Conservation (phyloP, 2,797 vertebrate species). For the Pyrocephalus nanus region DNA sequence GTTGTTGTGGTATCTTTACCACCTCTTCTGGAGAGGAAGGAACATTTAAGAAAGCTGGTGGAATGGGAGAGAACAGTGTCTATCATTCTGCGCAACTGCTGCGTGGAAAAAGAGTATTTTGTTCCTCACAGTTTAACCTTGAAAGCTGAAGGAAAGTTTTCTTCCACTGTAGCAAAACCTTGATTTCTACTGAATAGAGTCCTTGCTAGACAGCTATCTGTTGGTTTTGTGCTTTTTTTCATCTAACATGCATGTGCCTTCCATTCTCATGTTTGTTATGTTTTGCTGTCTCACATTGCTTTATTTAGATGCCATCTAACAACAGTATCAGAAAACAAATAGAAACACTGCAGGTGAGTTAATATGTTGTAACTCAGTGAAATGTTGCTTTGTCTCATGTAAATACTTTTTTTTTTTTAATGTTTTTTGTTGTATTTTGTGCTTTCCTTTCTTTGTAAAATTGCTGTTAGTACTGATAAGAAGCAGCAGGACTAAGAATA, state of each 20-base stretch:
- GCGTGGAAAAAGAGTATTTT: background rate
- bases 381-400: conserved; percentile 67
- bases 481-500: background rate
- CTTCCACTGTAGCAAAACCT: background rate
- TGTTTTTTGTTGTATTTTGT: conserved; percentile 47
- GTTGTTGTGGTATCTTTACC: background rate
- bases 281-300: conserved; percentile 89
- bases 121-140: background rate
- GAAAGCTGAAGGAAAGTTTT: background rate
- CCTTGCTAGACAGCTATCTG: conserved; percentile 75
- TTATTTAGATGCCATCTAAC: conserved; percentile 99
- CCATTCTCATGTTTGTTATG: conserved; percentile 84
- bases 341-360: conserved; percentile 99
- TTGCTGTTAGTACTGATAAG: background rate
- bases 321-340: conserved; percentile 99
- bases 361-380: conserved; percentile 65
- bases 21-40: background rate
- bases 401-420: background rate
- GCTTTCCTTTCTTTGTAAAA: conserved; percentile 41
- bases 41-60: background rate
- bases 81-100: background rate
- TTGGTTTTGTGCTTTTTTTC: conserved; percentile 83
- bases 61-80: background rate
- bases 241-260: conserved; percentile 96
- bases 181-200: conserved; percentile 82